These are phyloP conservation scores for Drosophila pseudoananassae DNA, from an alignment of 1,140 invertebrate genomes.

Conservation along the genomic window DNA sequence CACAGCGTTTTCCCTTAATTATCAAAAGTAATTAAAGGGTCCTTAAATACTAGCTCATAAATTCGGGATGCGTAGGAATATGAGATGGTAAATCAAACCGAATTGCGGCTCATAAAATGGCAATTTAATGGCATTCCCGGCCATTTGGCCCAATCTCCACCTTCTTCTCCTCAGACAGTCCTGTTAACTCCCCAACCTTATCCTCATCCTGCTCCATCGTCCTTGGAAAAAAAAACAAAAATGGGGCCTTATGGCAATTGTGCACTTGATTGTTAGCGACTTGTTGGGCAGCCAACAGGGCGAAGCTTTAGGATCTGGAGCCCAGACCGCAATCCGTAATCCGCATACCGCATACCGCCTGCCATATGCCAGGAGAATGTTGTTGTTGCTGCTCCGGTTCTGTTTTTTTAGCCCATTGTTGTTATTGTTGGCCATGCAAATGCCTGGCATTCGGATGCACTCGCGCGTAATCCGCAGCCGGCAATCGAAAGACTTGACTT, in stretches of 20 bases:
- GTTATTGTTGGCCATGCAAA: conserved; percentile 68
- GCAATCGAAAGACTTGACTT: conserved; percentile 55
- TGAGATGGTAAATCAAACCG: conserved; percentile 14
- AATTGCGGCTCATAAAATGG: conserved; percentile 37
- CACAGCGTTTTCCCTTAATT: neutral
- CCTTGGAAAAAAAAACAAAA: neutral
- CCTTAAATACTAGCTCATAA: conserved; percentile 6
- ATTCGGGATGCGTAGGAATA: conserved; percentile 4
- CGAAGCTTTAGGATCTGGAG: conserved; percentile 37
- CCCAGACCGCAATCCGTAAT: conserved; percentile 22
- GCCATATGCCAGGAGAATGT: conserved; percentile 56
- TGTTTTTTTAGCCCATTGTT: conserved; percentile 14
- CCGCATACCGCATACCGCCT: conserved; percentile 19
- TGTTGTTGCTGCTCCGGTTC: conserved; percentile 22
- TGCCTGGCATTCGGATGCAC: conserved; percentile 68
- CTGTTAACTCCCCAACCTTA: neutral
- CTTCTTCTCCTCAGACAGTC: neutral
- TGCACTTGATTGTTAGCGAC: conserved; percentile 76
- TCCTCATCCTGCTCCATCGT: neutral
- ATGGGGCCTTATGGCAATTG: conserved; percentile 56
- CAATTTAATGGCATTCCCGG: conserved; percentile 48
- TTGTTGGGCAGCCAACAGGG: conserved; percentile 76
- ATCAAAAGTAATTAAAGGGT: conserved; percentile 12
- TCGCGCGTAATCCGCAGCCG: conserved; percentile 51
- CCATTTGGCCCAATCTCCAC: conserved; percentile 16